Conservation (phyloP, 2,113 vertebrate genomes). For the Motacilla alba region DNA sequence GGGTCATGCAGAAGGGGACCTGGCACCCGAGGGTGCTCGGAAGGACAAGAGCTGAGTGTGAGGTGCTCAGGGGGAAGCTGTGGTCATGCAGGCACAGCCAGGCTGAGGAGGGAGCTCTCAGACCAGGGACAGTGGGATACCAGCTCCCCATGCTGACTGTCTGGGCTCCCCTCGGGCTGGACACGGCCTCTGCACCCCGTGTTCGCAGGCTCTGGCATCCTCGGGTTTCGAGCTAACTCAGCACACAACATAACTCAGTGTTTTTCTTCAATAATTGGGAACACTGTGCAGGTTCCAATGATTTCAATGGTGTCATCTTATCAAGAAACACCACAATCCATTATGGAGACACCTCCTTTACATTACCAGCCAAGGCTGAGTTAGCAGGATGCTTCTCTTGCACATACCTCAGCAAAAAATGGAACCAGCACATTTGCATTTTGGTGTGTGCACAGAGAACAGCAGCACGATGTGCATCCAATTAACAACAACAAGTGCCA, state of each 20-base stretch:
- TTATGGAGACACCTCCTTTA: conserved; percentile 52
- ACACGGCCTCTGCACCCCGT: not conserved
- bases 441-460: not conserved
- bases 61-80: not conserved
- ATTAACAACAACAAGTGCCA: conserved; percentile 48
- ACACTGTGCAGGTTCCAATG: not conserved
- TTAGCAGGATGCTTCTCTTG: conserved; percentile 10
- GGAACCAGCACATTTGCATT: conserved; percentile 27
- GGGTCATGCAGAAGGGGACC: not conserved
- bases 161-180: not conserved
- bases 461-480: conserved; percentile 36
- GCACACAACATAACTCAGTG: not conserved
- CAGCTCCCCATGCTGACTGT: not conserved
- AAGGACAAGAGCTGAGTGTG: not conserved
- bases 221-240: not conserved
- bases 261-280: conserved; percentile 44
- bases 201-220: not conserved
- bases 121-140: not conserved
- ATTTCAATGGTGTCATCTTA: conserved; percentile 47
- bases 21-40: not conserved
- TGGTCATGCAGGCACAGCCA: not conserved
- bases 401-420: conserved; percentile 40
- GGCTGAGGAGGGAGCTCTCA: not conserved
- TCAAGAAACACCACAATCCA: conserved; percentile 48
- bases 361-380: conserved; percentile 1